Base-by-base conservation (phyloP, 2,888 invertebrate species). In the Timema cristinae region DNA sequence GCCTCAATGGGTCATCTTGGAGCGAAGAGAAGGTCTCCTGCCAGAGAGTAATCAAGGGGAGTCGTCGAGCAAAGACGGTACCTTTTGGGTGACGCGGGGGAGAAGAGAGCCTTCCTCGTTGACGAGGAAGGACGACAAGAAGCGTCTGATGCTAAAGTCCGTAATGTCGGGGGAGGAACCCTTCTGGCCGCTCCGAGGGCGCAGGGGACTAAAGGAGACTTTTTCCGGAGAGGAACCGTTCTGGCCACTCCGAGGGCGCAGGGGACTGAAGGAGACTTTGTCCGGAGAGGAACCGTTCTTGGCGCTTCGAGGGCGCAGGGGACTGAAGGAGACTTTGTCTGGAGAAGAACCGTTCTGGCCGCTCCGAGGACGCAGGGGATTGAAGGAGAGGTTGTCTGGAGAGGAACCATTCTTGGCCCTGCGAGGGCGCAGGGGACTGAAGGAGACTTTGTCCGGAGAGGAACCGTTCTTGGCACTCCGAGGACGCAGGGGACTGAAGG, bases 1-100 rank as follows among this genome's bases (percentile, higher is more conserved):
- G 78, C 88, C 88, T 0, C 82, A 81, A 73, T 88, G 84, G 79
- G 82, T 87, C 76, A 75, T 86, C 71, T 82, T 87, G 61, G 67
- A 72, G 16, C 51, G 73, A 13, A 63, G 73, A 6, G 69, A 71
- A 8, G 49, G 61, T 11, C 49, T 6, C 16, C 13, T n/a, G n/a
- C n/a, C 9, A 13, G 8, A 16, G 16, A 54, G 15, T 13, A 59
- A 59, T n/a, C 50, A 59, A 8, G n/a, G 32, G 2, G 61, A 5
- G 8, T 6, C 15, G 32, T 4, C 32, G 32, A 66, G 32, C 13
- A 15, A 52, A 6, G 71, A 72, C 0, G 79, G 79, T 69, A 78
- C 79, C 9, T 80, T 79, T 68, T 77, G 79, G 68, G 73, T 79
- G 1, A 75, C 78, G 6, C 75, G 80, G 6, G 79, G 79, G 1